A percentile compares a stretch with the other conserved stretches of the same genome.
Evolutionary conservation across 2,113 vertebrate species (phyloP).

Genomic region (Callaeas wilsoni): DNA sequence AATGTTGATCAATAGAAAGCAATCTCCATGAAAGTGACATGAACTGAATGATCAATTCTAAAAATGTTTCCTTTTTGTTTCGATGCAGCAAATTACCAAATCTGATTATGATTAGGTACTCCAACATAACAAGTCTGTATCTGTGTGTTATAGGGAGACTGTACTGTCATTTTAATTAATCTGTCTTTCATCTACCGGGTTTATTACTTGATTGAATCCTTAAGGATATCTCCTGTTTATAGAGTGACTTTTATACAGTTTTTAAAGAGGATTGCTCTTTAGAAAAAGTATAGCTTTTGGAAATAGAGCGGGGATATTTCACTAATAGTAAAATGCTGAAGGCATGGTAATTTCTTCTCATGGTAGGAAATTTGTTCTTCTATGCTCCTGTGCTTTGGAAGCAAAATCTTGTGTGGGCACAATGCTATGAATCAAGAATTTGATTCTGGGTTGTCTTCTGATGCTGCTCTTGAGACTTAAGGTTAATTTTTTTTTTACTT

Average conservation of each 20-base stretch:
- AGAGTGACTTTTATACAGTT: neutral
- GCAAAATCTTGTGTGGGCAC: neutral
- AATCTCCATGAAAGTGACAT: constrained; percentile 61
- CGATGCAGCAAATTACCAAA: constrained; percentile 58
- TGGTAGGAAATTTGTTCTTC: neutral
- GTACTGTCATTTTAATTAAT: constrained; percentile 44
- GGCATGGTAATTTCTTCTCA: neutral
- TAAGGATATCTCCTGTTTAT: neutral
- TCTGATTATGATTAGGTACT: constrained; percentile 59
- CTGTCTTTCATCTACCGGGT: neutral
- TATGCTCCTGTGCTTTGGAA: neutral
- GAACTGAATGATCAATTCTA: constrained; percentile 62
- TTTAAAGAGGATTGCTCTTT: neutral
- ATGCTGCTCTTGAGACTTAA: neutral
- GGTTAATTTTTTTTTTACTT: neutral
- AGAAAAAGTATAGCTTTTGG: neutral
- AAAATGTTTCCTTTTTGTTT: constrained; percentile 66
- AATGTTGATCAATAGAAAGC: constrained; percentile 64
- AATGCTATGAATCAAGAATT: neutral
- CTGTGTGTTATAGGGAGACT: neutral
- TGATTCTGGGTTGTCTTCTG: neutral
- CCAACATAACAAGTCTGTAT: constrained; percentile 16
- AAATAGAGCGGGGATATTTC: neutral
- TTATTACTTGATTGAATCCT: constrained; percentile 46
- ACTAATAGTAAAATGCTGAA: neutral